phyloP scores from a whole-genome alignment of 1,140 invertebrate species.

The Leucophenga varia region DNA sequence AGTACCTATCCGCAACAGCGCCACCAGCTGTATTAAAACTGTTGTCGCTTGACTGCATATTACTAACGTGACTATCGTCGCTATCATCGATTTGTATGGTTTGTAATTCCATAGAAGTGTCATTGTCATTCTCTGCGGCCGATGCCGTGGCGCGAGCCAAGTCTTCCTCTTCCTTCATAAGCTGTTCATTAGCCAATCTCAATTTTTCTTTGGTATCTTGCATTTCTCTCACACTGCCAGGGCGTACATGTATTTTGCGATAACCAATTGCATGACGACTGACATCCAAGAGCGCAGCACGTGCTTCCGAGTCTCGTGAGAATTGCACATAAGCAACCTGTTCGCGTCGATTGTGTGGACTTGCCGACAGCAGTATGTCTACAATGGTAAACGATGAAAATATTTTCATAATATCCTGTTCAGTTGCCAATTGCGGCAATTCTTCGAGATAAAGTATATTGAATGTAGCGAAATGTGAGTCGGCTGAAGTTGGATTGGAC shows the following conservation, averaged over 20 bases:
- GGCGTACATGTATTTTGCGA: constrained; percentile 60
- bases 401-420: constrained; percentile 75
- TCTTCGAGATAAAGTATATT: constrained; percentile 68
- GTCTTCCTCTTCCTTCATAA: constrained; percentile 42
- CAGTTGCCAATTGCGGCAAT: constrained; percentile 72
- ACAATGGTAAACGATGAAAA: constrained; percentile 73
- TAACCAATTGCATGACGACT: constrained; percentile 61
- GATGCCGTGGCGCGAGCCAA: constrained; percentile 16
- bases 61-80: no score
- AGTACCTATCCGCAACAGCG: no score
- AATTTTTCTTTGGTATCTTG: constrained; percentile 57
- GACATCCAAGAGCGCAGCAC: constrained; percentile 61
- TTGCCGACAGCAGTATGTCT: constrained; percentile 67
- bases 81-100: no score
- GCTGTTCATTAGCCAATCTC: constrained; percentile 53
- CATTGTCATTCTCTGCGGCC: constrained; percentile 19
- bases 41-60: no score
- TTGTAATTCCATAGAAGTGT: constrained; percentile 8
- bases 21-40: no score
- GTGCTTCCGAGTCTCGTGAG: constrained; percentile 67
- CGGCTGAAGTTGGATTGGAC: no score
- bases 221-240: constrained; percentile 61
- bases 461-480: no score
- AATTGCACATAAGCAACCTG: constrained; percentile 75
- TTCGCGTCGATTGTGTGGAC: constrained; percentile 60